Conservation (phyloP, 2,113 vertebrate species). For the Egretta garzetta region DNA sequence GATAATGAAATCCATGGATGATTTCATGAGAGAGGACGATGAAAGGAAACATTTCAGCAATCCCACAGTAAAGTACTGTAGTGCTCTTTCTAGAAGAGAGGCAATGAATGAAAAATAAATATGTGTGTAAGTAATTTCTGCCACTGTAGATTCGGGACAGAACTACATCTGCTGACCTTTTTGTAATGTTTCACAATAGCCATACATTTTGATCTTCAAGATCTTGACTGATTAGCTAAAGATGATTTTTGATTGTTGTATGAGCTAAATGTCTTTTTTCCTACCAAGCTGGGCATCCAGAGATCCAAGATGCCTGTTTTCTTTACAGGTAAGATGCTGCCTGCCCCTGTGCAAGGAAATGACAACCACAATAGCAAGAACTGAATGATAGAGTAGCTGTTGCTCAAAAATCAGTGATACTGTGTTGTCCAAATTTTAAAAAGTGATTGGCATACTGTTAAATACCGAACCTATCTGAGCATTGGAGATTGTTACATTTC, state of each 20-base stretch:
- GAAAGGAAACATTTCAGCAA: constrained; percentile 4
- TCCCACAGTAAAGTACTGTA: neutral
- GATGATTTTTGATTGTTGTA: neutral
- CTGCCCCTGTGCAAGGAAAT: neutral
- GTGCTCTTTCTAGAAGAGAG: neutral
- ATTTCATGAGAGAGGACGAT: neutral
- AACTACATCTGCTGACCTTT: neutral
- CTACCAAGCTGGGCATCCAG: neutral
- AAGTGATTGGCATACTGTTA: neutral
- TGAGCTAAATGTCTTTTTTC: neutral
- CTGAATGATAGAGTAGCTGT: neutral
- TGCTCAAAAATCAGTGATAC: neutral
- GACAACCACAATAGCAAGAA: neutral
- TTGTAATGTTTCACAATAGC: neutral
- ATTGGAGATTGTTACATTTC: neutral
- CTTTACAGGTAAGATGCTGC: neutral
- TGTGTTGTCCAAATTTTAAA: neutral
- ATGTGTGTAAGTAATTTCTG: neutral
- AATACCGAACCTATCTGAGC: neutral
- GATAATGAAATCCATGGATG: neutral
- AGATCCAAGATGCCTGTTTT: neutral
- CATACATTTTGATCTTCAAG: neutral
- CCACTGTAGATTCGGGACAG: neutral
- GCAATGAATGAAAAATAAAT: neutral
- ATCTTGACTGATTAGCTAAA: neutral